Percentiles rank a stretch among this genome's conserved stretches.
phyloP scores from a whole-genome alignment of 2,113 vertebrate genomes.

The Albula glossodonta region DNA sequence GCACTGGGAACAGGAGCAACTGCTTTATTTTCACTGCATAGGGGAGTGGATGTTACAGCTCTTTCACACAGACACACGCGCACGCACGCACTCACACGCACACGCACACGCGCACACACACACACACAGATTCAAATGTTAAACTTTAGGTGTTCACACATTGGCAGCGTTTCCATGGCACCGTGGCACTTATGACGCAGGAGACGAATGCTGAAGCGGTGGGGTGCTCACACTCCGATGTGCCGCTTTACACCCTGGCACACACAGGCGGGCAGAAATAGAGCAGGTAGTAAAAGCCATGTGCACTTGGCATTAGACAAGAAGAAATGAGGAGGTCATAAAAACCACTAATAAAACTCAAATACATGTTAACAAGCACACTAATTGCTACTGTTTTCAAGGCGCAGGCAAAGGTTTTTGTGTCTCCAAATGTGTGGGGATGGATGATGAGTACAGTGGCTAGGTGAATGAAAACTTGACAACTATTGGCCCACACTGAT shows the following conservation, averaged over 20 bases:
- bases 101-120: background rate
- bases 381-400: slow-evolving; percentile 27
- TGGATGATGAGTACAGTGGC: background rate
- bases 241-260: background rate
- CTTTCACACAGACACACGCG: background rate
- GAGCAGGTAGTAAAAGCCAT: slow-evolving; percentile 4
- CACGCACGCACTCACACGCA: too few relatives aligned
- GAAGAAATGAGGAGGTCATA: slow-evolving; percentile 1
- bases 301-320: slow-evolving; percentile 7
- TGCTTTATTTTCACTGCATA: too few relatives aligned
- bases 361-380: slow-evolving; percentile 29
- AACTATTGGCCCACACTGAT: too few relatives aligned
- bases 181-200: background rate
- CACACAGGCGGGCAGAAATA: background rate
- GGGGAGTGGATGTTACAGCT: background rate
- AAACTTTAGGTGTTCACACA: background rate
- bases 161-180: background rate
- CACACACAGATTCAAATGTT: background rate
- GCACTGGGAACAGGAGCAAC: background rate
- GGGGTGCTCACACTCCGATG: background rate
- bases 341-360: slow-evolving; percentile 20
- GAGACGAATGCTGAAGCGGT: background rate
- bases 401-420: background rate
- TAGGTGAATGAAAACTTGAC: too few relatives aligned
- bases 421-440: background rate